These are phyloP conservation scores for Athripsodes cinereus DNA, from an alignment of 2,888 invertebrate genomes.

Conservation along the genomic window DNA sequence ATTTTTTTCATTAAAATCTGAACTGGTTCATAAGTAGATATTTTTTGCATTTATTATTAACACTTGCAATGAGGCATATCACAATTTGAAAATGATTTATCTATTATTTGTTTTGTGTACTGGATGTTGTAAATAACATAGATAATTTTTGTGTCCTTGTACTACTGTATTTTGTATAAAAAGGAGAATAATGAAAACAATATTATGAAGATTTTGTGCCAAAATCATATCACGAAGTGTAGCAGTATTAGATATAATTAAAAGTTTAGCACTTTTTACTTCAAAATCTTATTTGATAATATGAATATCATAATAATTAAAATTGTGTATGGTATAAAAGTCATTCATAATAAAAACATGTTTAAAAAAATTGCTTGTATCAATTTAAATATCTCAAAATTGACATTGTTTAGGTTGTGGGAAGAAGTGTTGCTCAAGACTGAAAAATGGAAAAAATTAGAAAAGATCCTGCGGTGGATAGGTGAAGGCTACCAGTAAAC, in stretches of 20 bases:
- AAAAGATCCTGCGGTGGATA: too few species aligned
- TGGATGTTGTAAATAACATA: background rate
- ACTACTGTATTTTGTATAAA: background rate
- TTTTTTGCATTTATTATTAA: background rate
- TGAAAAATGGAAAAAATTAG: too few species aligned
- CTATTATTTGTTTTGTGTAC: background rate
- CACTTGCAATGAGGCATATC: background rate
- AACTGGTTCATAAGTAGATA: too few species aligned
- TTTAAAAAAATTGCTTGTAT: too few species aligned
- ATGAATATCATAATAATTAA: background rate
- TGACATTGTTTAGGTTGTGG: too few species aligned
- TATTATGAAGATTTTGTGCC: background rate
- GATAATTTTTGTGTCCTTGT: background rate
- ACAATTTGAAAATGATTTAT: background rate
- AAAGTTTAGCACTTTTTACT: background rate
- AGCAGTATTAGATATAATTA: background rate
- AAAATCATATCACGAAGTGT: background rate
- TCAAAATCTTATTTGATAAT: background rate
- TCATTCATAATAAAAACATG: background rate
- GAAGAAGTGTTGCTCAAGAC: too few species aligned
- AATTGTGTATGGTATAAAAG: background rate
- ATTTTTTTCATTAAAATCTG: too few species aligned
- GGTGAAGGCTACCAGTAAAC: too few species aligned
- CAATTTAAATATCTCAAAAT: too few species aligned
- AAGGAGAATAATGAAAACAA: background rate